Base-by-base conservation (phyloP, 2,888 invertebrate species). In the Notocelia uddmanniana region DNA sequence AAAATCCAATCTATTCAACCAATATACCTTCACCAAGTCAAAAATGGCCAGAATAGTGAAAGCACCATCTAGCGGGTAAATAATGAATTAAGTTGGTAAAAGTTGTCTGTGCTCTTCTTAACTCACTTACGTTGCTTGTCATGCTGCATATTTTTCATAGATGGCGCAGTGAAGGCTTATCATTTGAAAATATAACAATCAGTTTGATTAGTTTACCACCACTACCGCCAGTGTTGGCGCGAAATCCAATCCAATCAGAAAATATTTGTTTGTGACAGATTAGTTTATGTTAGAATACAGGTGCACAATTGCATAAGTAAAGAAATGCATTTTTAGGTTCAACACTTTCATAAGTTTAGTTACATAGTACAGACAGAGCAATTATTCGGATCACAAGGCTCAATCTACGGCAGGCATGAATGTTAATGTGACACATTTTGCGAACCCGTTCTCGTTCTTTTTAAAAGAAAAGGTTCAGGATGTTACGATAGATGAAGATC, bases 371-470 rank as follows among this genome's bases (percentile, higher is more conserved):
- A 31, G 31, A 31, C 31, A 31, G 5, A 31, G 31, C 8, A 31
- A 31, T 31, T 31, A 31, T 6, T 31, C 8, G 8, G 31, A 8
- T 5, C 31, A 9, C 31, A 31, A 31, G 31, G 31, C 31, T 31
- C 31, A 31, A 31, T 31, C 5, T 31, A 31, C 3, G 0, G 8
- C 31, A 31, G 31, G 31, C 75, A 85, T 86, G 84, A 78, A 85
- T 73, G 74, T 87, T 26, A 74, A 57, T 31, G 74, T 89, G n/a
- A 86, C 84, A 8, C 78, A 80, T 3, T 85, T 89, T 64, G 74
- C 45, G 0, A 86, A 81, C 76, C 89, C 87, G 5, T 89, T 87
- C 80, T 88, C 85, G 0, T 88, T 89, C 72, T 54, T 37, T 69
- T 18, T 68, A 34, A 50, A 60, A 15, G 68, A 69, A 73, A 63